These are phyloP conservation scores for Sphaerodactylus townsendi DNA, from an alignment of 2,113 vertebrate species.

Conservation along the genomic window DNA sequence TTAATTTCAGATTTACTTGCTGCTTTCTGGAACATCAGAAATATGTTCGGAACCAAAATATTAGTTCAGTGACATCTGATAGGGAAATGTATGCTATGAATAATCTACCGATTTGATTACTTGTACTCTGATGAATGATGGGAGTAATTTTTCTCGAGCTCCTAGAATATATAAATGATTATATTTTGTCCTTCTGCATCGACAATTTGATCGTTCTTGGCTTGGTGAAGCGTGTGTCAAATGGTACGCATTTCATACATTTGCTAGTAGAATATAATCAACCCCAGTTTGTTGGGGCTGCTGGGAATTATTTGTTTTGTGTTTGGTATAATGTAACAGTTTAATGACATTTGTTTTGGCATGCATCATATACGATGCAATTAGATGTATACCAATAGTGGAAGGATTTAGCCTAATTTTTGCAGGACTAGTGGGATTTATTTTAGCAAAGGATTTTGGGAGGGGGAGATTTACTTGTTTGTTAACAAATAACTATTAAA, in stretches of 20 bases:
- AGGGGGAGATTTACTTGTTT: background rate
- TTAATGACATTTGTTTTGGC: background rate
- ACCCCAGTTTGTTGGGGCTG: background rate
- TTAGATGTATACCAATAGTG: background rate
- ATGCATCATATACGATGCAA: background rate
- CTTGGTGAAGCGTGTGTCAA: background rate
- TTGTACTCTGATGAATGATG: slow-evolving; percentile 3
- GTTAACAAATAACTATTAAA: background rate
- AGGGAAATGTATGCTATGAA: background rate
- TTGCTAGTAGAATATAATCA: background rate
- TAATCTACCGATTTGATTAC: slow-evolving; percentile 7
- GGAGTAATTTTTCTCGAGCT: background rate
- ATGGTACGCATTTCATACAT: slow-evolving; percentile 3
- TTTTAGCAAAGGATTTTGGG: background rate
- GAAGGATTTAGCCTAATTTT: slow-evolving; percentile 9
- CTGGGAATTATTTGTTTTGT: slow-evolving; percentile 27
- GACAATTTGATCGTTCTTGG: background rate
- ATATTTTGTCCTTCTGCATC: background rate
- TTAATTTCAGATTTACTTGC: background rate
- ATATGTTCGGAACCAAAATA: background rate
- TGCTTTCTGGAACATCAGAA: no score
- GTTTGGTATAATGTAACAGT: background rate
- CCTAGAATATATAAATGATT: background rate
- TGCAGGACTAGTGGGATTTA: background rate
- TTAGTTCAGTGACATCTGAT: background rate